phyloP scores from a whole-genome alignment of 1,140 invertebrate genomes.

The Sinonovacula constricta region DNA sequence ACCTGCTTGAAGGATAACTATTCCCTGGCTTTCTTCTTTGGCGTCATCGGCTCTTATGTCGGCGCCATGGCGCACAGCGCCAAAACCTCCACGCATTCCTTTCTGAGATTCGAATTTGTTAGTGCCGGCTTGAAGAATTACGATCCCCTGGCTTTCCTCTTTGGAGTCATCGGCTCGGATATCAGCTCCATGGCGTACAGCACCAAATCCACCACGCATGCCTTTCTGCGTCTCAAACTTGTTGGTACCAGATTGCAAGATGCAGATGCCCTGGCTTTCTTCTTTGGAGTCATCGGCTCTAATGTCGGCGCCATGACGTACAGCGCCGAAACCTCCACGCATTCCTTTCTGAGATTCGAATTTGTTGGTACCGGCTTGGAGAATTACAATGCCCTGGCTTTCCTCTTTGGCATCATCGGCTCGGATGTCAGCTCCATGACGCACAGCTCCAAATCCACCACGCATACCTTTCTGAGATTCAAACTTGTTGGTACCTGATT shows the following conservation, averaged over 20 bases:
- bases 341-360: slow-evolving; percentile 93
- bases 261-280: slow-evolving; percentile 88
- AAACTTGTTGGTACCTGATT: slow-evolving; percentile 94
- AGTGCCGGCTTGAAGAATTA: slow-evolving; percentile 95
- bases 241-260: slow-evolving; percentile 94
- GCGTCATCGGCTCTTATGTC: slow-evolving; percentile 67
- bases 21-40: slow-evolving; percentile 82
- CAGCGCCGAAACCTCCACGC: slow-evolving; percentile 85
- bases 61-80: slow-evolving; percentile 66
- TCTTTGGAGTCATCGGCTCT: slow-evolving; percentile 61
- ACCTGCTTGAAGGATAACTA: slow-evolving; percentile 95
- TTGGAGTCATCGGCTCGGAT: slow-evolving; percentile 72
- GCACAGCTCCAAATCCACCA: slow-evolving; percentile 91
- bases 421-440: slow-evolving; percentile 85
- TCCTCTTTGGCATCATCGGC: slow-evolving; percentile 61
- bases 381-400: slow-evolving; percentile 90
- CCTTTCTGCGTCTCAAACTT: slow-evolving; percentile 84
- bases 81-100: slow-evolving; percentile 84
- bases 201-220: slow-evolving; percentile 86
- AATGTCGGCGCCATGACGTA: slow-evolving; percentile 72
- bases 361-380: slow-evolving; percentile 95
- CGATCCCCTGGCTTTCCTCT: slow-evolving; percentile 91
- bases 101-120: slow-evolving; percentile 85
- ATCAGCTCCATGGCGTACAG: slow-evolving; percentile 90
- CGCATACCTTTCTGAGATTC: slow-evolving; percentile 96